phyloP scores from a whole-genome alignment of 2,113 vertebrate species.

The Oreamnos americanus region DNA sequence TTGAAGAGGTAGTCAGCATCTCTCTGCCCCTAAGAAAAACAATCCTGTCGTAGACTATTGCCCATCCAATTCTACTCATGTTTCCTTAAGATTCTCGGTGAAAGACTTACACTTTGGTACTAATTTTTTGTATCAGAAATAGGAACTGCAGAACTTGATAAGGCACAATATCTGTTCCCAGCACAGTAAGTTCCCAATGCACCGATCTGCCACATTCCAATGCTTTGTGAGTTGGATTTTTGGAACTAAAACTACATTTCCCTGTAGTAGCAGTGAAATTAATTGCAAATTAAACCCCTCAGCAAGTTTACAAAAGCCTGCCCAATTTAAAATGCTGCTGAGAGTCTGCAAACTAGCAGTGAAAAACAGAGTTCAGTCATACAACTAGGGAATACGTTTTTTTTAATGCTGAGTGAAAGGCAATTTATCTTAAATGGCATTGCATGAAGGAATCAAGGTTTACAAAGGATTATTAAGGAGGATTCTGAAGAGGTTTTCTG shows the following conservation, averaged over 20 bases:
- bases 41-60: background rate
- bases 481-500: background rate
- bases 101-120: background rate
- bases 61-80: too few relatives aligned
- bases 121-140: background rate
- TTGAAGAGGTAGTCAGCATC: background rate
- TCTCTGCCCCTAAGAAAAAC: background rate
- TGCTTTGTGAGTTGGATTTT: background rate
- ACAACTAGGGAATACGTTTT: background rate
- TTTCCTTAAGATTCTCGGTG: background rate
- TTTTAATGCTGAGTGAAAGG: background rate
- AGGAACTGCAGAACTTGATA: background rate
- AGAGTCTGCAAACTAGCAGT: background rate
- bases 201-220: background rate
- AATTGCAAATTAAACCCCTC: constrained; percentile 13
- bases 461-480: background rate
- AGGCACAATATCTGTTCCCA: background rate
- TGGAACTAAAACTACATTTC: background rate
- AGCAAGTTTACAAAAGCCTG: background rate
- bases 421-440: background rate
- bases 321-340: background rate
- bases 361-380: background rate
- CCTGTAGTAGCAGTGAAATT: background rate
- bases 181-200: background rate
- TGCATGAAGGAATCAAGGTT: background rate